Evolutionary conservation across 2,888 invertebrate species (phyloP).

Genomic region (Cheilosia impressa): DNA sequence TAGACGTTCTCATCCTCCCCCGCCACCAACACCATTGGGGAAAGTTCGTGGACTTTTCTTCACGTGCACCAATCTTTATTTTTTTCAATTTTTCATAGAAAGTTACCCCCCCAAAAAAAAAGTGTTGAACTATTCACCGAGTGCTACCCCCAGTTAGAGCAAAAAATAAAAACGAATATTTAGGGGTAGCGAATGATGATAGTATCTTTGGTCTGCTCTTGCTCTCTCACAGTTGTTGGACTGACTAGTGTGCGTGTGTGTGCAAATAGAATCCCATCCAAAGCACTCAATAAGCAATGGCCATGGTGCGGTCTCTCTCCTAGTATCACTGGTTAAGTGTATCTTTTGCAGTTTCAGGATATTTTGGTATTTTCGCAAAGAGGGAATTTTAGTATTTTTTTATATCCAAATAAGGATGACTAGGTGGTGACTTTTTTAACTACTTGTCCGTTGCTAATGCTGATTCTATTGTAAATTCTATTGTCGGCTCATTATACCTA

Average conservation of each 20-base stretch:
- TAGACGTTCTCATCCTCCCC: slow-evolving; percentile 57
- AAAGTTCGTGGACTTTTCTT: slow-evolving; percentile 15
- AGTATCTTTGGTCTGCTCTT: slow-evolving; percentile 62
- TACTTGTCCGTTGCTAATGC: slow-evolving; percentile 73
- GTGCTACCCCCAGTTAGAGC: slow-evolving; percentile 11
- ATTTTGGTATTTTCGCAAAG: slow-evolving; percentile 74
- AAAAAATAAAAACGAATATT: slow-evolving; percentile 4
- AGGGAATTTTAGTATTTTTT: slow-evolving; percentile 76
- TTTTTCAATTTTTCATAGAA: slow-evolving; percentile 11
- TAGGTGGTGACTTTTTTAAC: slow-evolving; percentile 76
- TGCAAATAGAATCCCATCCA: slow-evolving; percentile 68
- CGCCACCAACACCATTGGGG: slow-evolving; percentile 19
- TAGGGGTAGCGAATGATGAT: slow-evolving; percentile 59
- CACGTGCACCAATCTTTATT: slow-evolving; percentile 12
- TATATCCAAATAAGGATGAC: slow-evolving; percentile 76
- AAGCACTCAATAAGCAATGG: slow-evolving; percentile 74
- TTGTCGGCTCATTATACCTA: slow-evolving; percentile 44
- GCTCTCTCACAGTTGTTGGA: slow-evolving; percentile 33
- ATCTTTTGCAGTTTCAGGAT: slow-evolving; percentile 75
- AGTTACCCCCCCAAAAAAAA: slow-evolving; percentile 2
- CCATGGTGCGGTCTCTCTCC: slow-evolving; percentile 72
- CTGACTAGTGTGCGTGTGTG: slow-evolving; percentile 45
- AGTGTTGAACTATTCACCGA: slow-evolving; percentile 31
- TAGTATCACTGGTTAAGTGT: slow-evolving; percentile 73
- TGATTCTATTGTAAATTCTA: slow-evolving; percentile 66